Base-by-base conservation (phyloP, 2,113 vertebrate genomes). In the Glaucidium brasilianum region DNA sequence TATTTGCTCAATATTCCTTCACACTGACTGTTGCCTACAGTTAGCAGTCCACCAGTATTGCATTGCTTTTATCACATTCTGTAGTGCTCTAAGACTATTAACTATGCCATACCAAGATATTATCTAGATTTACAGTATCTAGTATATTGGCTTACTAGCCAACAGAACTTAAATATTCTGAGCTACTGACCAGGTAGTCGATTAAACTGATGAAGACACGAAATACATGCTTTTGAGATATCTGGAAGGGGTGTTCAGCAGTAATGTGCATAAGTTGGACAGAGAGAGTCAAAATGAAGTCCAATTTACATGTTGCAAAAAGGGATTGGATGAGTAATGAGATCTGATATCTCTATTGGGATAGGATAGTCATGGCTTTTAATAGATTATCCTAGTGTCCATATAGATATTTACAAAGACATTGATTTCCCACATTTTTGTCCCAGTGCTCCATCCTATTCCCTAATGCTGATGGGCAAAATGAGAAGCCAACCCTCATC, bases 271-370 rank as follows among this genome's bases (percentile, higher is more conserved):
- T 49, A 77, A 41, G n/a, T 66, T 78, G 45, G 86, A 25, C 67
- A 34, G 82, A 92, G 50, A 69, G 50, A 95, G 58, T 88, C 77
- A 94, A 91, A 96, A 94, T 47, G 41, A 95, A 96, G 86, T 50
- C 55, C 83, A 97, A 96, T 97, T 95, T 97, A 84, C 95, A 97
- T 97, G 93, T 97, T 95, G 94, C 79, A 94, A 41, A 93, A 97
- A 94, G 83, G 92, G 68, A 96, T 47, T 91, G 92, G 94, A 63
- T 60, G 23, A 37, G 90, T 97, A 97, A 98, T 95, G 90, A 97
- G 88, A 97, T 81, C 90, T 96, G 97, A 96, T 97, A 55, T 86
- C 90, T 95, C 88, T 92, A 84, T 64, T 95, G 97, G 85, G 95
- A 85, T 39, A 92, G 58, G 96, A 85, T 32, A 93, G 91, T 91